Evolutionary conservation across 2,113 vertebrate species (phyloP).

Genomic region (Sphaerodactylus townsendi): DNA sequence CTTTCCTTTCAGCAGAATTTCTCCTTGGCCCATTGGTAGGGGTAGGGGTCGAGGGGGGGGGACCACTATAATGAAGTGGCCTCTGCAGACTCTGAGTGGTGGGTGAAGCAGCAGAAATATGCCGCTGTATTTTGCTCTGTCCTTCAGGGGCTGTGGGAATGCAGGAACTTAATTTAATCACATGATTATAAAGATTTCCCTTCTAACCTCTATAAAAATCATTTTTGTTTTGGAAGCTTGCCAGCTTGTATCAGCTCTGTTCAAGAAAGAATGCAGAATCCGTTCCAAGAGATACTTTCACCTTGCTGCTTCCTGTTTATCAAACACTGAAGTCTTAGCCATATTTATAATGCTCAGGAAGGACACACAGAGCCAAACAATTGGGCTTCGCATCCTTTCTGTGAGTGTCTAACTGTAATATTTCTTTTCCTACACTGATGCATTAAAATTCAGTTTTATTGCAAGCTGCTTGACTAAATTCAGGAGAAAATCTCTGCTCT

Average conservation of each 20-base stretch:
- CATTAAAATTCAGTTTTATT: neutral
- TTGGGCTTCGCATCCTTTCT: neutral
- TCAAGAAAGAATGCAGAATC: neutral
- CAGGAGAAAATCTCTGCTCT: neutral
- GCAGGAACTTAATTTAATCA: neutral
- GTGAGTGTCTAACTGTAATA: neutral
- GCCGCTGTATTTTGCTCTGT: neutral
- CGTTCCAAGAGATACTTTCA: conserved; percentile 6
- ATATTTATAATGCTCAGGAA: neutral
- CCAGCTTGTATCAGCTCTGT: neutral
- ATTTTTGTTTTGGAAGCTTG: neutral
- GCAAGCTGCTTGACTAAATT: neutral
- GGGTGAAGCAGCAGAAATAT: neutral
- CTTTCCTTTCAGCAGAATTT: neutral
- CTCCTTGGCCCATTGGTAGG: too few relatives aligned
- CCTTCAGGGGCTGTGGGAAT: neutral
- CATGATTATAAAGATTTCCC: neutral
- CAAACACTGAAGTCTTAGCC: neutral
- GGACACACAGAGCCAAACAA: neutral
- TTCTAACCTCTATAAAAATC: neutral
- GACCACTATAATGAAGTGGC: neutral
- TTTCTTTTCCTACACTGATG: neutral
- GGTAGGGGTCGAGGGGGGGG: too few relatives aligned
- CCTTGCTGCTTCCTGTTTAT: conserved; percentile 20
- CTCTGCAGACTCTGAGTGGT: neutral